Base-by-base conservation (phyloP, 2,888 invertebrate genomes). In the Pachymerium ferrugineum region DNA sequence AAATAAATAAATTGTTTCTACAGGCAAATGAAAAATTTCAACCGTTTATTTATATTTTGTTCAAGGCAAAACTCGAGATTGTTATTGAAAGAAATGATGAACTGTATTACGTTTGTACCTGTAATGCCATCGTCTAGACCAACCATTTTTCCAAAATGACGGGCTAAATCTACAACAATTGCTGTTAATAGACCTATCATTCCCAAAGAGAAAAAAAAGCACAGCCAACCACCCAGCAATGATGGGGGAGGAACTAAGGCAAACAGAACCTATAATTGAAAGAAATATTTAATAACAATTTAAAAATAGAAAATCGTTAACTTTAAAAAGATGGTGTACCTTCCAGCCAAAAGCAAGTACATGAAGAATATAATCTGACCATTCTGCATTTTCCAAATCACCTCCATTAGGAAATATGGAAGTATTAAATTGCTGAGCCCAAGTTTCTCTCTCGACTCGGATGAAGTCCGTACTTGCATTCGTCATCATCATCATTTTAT, bases 351-450 rank as follows among this genome's bases (percentile, higher is more conserved):
- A 87, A 0, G 86, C 84, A 5, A 86, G 76, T 78, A 87, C 85
- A 79, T 88, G 88, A 78, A 86, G 80, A 31, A 87, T 75, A 78
- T 87, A 87, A 78, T 87, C 86, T n/a, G 80, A 62, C 62, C 82
- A 78, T 10, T 85, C 83, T 0, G 87, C 87, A 75, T 83, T 84
- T 47, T 85, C 85, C 0, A 87, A 76, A 77, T 87, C 86, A 1
- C 87, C 87, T 1, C 87, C 87, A 77, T 87, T 87, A 12, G 87
- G 87, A 70, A 85, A 86, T 81, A 83, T 81, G 3, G 87, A 86
- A 72, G 85, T 84, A 73, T 84, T 80, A 76, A 87, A 84, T 80
- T 87, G 86, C 74, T 83, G 81, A 12, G 81, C 80, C 83, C 85
- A 87, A 0, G 85, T 83, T 70, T 84, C 84, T 42, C 83, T 82